phyloP scores from a whole-genome alignment of 2,888 invertebrate genomes.

The Phyllotreta striolata region DNA sequence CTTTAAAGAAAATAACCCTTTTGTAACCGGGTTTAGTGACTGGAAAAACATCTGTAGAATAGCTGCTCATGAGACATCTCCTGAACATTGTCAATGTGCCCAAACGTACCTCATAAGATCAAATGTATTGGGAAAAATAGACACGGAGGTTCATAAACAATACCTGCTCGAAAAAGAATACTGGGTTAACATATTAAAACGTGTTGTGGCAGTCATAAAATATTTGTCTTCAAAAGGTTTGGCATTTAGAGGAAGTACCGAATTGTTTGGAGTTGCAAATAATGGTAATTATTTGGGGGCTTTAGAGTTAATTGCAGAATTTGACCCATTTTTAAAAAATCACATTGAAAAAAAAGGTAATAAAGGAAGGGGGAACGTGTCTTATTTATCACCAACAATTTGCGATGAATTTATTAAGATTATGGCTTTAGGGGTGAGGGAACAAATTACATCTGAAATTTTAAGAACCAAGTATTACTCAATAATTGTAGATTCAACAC shows the following conservation, averaged over 20 bases:
- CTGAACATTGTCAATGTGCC: conserved; percentile 6
- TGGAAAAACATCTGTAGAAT: neutral
- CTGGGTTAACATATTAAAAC: neutral
- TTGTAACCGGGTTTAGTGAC: neutral
- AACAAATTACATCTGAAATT: neutral
- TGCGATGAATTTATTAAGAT: conserved; percentile 5
- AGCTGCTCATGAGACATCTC: conserved; percentile 2
- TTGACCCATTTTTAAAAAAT: conserved; percentile 48
- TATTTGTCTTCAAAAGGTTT: neutral
- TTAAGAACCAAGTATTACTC: conserved; percentile 11
- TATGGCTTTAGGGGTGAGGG: neutral
- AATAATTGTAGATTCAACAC: conserved; percentile 20
- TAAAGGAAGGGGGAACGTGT: conserved; percentile 6
- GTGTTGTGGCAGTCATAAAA: conserved; percentile 4
- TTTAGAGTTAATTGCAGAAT: conserved; percentile 40
- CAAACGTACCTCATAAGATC: neutral
- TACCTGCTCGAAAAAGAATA: conserved; percentile 2
- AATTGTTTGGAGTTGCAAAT: conserved; percentile 2
- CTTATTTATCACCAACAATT: conserved; percentile 7
- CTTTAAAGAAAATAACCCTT: no score
- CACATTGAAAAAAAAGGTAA: conserved; percentile 44
- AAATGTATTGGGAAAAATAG: neutral
- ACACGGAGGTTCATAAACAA: neutral
- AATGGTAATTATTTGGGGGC: conserved; percentile 4
- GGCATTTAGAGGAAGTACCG: neutral